Conservation (phyloP, 2,888 invertebrate species). For the Tridacna gigas region DNA sequence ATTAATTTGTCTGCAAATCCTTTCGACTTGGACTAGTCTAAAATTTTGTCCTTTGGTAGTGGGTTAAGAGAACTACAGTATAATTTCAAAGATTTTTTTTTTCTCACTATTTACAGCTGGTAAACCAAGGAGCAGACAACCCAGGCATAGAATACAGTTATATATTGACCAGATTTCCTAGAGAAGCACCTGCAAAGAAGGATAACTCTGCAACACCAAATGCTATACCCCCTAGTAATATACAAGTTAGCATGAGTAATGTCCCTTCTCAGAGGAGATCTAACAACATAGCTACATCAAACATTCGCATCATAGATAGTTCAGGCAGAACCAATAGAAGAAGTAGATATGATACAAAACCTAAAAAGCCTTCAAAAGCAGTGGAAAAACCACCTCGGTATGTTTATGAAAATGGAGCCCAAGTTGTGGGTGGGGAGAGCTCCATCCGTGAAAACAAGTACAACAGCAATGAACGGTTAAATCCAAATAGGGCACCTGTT, state of each 20-base stretch:
- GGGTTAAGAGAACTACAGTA: too few species aligned
- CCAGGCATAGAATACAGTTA: slow-evolving; percentile 30
- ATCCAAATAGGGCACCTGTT: neutral
- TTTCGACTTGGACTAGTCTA: too few species aligned
- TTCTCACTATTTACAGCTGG: slow-evolving; percentile 4
- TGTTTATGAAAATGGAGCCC: slow-evolving; percentile 46
- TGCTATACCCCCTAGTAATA: slow-evolving; percentile 20
- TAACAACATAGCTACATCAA: slow-evolving; percentile 12
- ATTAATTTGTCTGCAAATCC: too few species aligned
- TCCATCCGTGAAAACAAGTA: slow-evolving; percentile 17
- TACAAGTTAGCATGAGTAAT: slow-evolving; percentile 38
- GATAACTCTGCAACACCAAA: neutral
- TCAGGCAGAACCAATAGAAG: neutral
- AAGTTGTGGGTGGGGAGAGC: slow-evolving; percentile 37
- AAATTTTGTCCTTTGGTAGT: too few species aligned
- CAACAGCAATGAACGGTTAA: neutral
- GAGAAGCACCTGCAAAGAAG: neutral
- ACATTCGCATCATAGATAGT: slow-evolving; percentile 34
- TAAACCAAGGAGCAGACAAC: slow-evolving; percentile 6
- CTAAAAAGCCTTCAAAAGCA: neutral
- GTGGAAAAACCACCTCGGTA: neutral
- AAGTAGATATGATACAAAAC: neutral
- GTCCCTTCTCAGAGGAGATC: slow-evolving; percentile 7
- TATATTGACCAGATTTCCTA: neutral
- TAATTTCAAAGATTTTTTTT: neutral